Evolutionary conservation across 2,888 invertebrate genomes (phyloP).

Genomic region (Altica lythri): DNA sequence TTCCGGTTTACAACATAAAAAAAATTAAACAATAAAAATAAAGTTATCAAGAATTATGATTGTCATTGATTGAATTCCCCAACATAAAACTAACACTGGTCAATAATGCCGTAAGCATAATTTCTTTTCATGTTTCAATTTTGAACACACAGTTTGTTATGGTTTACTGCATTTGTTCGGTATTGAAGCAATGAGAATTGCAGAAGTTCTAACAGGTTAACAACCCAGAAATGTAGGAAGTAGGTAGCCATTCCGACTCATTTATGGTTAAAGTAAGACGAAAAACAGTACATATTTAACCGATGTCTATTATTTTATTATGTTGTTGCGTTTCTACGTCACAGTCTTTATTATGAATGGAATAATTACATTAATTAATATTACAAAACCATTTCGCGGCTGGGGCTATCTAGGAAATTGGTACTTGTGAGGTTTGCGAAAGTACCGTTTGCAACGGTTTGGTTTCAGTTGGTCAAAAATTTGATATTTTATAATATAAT

Average conservation of each 20-base stretch:
- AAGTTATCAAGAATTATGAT: no score
- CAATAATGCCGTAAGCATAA: background rate
- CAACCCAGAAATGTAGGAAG: slow-evolving; percentile 29
- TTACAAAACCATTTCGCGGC: no score
- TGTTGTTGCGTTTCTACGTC: background rate
- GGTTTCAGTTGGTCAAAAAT: no score
- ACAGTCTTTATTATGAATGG: background rate
- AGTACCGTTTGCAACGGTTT: no score
- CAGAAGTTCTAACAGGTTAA: slow-evolving; percentile 24
- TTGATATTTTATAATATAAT: no score
- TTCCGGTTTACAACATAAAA: no score
- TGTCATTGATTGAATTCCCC: no score
- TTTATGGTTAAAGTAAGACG: slow-evolving; percentile 25
- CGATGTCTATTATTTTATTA: slow-evolving; percentile 1
- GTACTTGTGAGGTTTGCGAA: no score
- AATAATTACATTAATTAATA: slow-evolving; percentile 1
- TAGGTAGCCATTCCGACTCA: slow-evolving; percentile 17
- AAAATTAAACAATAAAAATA: no score
- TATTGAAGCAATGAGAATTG: slow-evolving; percentile 3
- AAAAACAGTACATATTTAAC: slow-evolving; percentile 27
- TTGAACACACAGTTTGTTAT: slow-evolving; percentile 15
- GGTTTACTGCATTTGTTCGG: slow-evolving; percentile 21
- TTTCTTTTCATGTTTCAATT: background rate
- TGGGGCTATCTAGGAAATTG: no score
- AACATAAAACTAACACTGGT: no score